These are phyloP conservation scores for Acanthurus lineatus DNA, from an alignment of 2,797 vertebrate genomes.

Conservation along the genomic window DNA sequence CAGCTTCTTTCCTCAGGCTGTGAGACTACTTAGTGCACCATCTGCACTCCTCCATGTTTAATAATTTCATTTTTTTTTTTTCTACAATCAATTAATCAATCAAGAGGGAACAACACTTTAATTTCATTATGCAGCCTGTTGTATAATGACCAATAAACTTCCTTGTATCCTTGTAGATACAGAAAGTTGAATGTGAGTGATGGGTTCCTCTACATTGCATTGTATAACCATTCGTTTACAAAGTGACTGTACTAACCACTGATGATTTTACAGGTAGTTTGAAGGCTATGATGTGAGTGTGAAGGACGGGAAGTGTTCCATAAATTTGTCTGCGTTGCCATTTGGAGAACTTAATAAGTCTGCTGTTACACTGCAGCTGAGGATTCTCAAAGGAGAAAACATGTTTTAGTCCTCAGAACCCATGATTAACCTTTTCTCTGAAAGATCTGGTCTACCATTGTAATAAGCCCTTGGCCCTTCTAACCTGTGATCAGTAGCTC, in stretches of 20 bases:
- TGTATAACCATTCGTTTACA: neutral
- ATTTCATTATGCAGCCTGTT: too few species aligned
- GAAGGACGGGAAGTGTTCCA: neutral
- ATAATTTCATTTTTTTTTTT: too few species aligned
- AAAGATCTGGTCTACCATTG: neutral
- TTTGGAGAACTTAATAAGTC: slow-evolving; percentile 40
- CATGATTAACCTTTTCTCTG: slow-evolving; percentile 36
- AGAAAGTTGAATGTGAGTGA: neutral
- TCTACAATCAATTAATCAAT: too few species aligned
- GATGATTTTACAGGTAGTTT: neutral
- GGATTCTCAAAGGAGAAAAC: slow-evolving; percentile 5
- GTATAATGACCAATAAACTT: too few species aligned
- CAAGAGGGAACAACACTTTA: too few species aligned
- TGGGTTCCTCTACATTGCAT: neutral
- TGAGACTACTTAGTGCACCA: too few species aligned
- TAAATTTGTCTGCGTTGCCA: slow-evolving; percentile 26
- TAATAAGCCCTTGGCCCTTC: neutral
- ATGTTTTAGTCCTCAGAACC: neutral
- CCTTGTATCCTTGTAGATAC: too few species aligned
- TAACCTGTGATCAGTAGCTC: neutral
- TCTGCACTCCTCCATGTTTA: too few species aligned
- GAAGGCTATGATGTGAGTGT: slow-evolving; percentile 5
- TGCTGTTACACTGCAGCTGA: neutral
- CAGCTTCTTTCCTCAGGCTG: too few species aligned
- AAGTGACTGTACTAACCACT: slow-evolving; percentile 1